Conservation (phyloP, 1,140 invertebrate genomes). For the Rhyzopertha dominica region DNA sequence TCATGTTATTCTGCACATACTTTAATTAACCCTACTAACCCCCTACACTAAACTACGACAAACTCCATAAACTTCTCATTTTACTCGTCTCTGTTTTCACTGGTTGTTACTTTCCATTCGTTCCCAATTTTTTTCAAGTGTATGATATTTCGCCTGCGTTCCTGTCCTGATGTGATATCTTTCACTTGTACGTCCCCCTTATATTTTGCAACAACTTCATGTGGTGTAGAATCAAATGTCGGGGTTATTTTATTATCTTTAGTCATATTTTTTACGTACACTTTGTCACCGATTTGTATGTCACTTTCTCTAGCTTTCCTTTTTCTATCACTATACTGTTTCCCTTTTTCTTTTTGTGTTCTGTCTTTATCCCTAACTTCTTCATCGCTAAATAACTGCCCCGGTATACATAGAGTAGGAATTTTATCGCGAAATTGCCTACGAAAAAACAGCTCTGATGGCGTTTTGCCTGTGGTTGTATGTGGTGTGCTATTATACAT, state of each 20-base stretch:
- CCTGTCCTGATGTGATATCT: neutral
- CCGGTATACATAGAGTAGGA: slow-evolving; percentile 1
- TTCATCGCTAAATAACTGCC: too few species aligned
- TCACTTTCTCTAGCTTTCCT: slow-evolving; percentile 9
- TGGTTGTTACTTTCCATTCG: slow-evolving; percentile 8
- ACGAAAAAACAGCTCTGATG: slow-evolving; percentile 24
- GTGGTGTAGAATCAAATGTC: neutral
- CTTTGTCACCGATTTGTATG: slow-evolving; percentile 2
- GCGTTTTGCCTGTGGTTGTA: slow-evolving; percentile 25
- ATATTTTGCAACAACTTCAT: neutral
- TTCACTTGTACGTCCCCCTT: neutral
- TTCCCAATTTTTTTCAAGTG: slow-evolving; percentile 8
- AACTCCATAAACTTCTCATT: too few species aligned
- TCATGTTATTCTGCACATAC: too few species aligned
- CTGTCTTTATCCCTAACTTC: neutral
- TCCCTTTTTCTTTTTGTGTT: neutral
- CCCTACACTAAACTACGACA: too few species aligned
- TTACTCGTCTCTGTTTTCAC: too few species aligned
- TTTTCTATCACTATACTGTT: slow-evolving; percentile 4
- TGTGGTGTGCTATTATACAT: slow-evolving; percentile 36
- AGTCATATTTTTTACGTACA: slow-evolving; percentile 7
- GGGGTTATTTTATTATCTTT: slow-evolving; percentile 9
- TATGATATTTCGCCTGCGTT: slow-evolving; percentile 1
- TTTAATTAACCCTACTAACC: too few species aligned
- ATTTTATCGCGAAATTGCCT: slow-evolving; percentile 16